A percentile compares a stretch with the other conserved stretches of the same genome.
Evolutionary conservation across 1,140 invertebrate species (phyloP).

Genomic region (Lanistes nyassanus): DNA sequence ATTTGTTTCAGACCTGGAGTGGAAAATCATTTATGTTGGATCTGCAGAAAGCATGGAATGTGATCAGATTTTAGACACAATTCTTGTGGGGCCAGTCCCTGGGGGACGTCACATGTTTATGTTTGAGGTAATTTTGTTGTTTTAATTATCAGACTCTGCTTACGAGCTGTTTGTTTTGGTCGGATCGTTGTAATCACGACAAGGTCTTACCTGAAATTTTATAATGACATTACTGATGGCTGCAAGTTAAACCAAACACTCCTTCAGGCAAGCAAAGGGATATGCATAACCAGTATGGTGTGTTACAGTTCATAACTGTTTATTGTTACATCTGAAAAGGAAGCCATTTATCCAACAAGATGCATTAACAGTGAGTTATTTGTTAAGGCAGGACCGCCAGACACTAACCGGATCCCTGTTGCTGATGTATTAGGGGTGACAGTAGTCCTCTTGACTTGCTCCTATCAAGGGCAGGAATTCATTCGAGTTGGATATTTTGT

Average conservation of each 20-base stretch:
- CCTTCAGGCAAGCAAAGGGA: background rate
- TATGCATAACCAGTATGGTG: background rate
- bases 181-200: too few species aligned
- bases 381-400: conserved; percentile 90
- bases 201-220: too few species aligned
- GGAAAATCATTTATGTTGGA: conserved; percentile 99
- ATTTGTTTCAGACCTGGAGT: conserved; percentile 89
- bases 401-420: conserved; percentile 91
- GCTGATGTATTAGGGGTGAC: conserved; percentile 97
- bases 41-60: conserved; percentile 97
- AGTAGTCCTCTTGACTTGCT: conserved; percentile 95
- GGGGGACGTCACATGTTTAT: conserved; percentile 98
- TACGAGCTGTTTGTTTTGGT: background rate
- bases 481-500: conserved; percentile 98
- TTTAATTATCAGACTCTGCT: background rate
- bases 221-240: background rate
- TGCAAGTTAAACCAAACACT: background rate
- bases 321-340: too few species aligned
- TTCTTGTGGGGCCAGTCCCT: conserved; percentile 96
- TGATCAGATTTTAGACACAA: conserved; percentile 88
- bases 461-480: conserved; percentile 93
- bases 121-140: conserved; percentile 78
- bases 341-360: background rate
- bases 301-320: too few species aligned
- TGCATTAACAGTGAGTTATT: background rate